Conservation (phyloP, 2,797 vertebrate genomes). For the Orestias chungarensis region DNA sequence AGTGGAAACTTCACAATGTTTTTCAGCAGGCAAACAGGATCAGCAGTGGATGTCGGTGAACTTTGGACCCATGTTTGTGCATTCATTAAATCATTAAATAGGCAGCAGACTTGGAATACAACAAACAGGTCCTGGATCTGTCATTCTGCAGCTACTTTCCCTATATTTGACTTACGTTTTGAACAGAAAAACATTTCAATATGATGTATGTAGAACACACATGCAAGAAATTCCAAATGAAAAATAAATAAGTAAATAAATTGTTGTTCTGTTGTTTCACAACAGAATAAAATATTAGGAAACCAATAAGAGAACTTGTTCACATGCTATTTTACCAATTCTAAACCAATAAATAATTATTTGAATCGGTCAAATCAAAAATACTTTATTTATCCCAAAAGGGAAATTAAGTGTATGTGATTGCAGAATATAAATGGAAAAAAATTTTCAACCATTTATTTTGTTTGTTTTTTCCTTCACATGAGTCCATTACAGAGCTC, state of each 20-base stretch:
- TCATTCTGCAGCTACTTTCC: slow-evolving; percentile 52
- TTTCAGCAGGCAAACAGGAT: slow-evolving; percentile 27
- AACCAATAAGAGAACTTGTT: slow-evolving; percentile 17
- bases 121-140: slow-evolving; percentile 30
- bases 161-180: slow-evolving; percentile 37
- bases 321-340: slow-evolving; percentile 7
- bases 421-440: slow-evolving; percentile 16
- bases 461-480: slow-evolving; percentile 26
- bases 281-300: slow-evolving; percentile 39
- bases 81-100: slow-evolving; percentile 60
- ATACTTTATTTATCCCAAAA: no score
- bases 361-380: no score
- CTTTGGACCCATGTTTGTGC: slow-evolving; percentile 67
- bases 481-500: slow-evolving; percentile 45
- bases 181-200: slow-evolving; percentile 38
- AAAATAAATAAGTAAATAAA: slow-evolving; percentile 7
- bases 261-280: slow-evolving; percentile 48
- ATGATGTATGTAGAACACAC: slow-evolving; percentile 62
- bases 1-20: slow-evolving; percentile 41
- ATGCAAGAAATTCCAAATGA: slow-evolving; percentile 29
- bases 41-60: slow-evolving; percentile 44
- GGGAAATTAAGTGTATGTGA: no score
- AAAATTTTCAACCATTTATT: slow-evolving; percentile 4
- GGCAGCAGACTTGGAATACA: slow-evolving; percentile 49
- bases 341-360: not conserved